Evolutionary conservation across 2,888 invertebrate genomes (phyloP).

Genomic region (Candidula unifasciata): DNA sequence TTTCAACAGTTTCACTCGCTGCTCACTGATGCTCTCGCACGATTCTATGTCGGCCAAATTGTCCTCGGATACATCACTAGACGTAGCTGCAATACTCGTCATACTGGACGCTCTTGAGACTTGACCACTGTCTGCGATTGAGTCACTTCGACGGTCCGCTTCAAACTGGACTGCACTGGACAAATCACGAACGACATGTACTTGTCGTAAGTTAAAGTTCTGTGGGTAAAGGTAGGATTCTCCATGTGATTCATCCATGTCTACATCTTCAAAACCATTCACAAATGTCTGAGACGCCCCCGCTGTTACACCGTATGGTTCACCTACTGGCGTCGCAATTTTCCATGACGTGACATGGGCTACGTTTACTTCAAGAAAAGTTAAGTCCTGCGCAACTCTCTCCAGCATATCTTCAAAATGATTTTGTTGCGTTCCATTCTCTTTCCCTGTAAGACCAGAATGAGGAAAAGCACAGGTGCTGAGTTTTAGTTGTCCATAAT

Average conservation of each 20-base stretch:
- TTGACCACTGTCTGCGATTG: not conserved
- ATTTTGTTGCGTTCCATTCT: too few relatives aligned
- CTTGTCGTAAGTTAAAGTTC: not conserved
- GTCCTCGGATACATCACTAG: not conserved
- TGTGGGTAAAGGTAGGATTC: too few relatives aligned
- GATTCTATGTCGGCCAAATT: conserved; percentile 27
- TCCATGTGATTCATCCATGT: too few relatives aligned
- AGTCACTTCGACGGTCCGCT: not conserved
- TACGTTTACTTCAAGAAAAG: not conserved
- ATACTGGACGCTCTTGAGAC: conserved; percentile 28
- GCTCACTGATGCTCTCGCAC: not conserved
- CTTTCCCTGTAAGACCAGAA: too few relatives aligned
- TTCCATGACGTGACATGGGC: not conserved
- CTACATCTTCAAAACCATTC: not conserved
- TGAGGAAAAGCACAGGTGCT: too few relatives aligned
- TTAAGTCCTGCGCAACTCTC: not conserved
- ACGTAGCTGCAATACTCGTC: not conserved
- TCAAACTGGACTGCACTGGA: not conserved
- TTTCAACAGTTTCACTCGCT: not conserved
- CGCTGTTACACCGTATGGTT: not conserved
- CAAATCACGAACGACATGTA: too few relatives aligned
- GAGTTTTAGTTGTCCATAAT: too few relatives aligned
- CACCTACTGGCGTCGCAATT: not conserved
- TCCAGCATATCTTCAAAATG: not conserved
- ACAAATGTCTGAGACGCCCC: not conserved